These are phyloP conservation scores for Perodicticus potto DNA, from an alignment of 2,797 vertebrate genomes.

Conservation along the genomic window DNA sequence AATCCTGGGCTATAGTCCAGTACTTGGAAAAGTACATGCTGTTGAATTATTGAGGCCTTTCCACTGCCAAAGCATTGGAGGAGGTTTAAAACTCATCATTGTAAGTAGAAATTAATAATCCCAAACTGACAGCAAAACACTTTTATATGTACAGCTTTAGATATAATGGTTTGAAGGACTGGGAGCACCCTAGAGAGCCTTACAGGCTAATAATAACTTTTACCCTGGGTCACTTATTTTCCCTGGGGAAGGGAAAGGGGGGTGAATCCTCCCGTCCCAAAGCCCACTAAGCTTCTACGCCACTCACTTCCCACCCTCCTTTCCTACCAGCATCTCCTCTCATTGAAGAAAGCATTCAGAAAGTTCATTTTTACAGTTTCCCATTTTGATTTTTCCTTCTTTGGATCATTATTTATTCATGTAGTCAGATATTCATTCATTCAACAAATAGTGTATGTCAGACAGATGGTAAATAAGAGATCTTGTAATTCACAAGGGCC, in stretches of 20 bases:
- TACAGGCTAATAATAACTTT: accelerated
- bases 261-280: too few species aligned
- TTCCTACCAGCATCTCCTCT: neutral
- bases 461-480: neutral
- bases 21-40: neutral
- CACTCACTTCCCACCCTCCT: accelerated
- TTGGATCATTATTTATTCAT: neutral
- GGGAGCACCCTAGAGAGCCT: neutral
- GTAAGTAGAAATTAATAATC: neutral
- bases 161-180: neutral
- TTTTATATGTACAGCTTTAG: neutral
- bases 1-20: neutral
- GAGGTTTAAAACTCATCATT: neutral
- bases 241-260: neutral
- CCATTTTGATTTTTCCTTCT: neutral
- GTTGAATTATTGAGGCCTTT: neutral
- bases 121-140: neutral
- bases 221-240: neutral
- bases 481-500: neutral
- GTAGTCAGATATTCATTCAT: neutral
- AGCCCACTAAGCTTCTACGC: neutral
- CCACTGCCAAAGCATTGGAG: neutral
- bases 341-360: neutral
- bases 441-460: neutral
- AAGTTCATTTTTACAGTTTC: neutral